phyloP scores from a whole-genome alignment of 2,888 invertebrate species.

The Megalurothrips usitatus region DNA sequence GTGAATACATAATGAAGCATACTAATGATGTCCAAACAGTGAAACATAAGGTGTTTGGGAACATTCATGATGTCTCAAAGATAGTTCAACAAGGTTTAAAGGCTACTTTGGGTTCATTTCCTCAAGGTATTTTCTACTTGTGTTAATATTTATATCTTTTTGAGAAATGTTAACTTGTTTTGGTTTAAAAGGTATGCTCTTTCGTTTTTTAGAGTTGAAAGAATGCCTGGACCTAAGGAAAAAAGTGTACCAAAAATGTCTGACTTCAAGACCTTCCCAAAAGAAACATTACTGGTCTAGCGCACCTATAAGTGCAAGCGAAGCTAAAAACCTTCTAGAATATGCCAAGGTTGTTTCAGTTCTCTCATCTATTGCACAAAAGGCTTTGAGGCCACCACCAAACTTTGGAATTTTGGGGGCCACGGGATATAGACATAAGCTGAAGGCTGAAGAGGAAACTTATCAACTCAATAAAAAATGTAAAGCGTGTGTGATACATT shows the following conservation, averaged over 20 bases:
- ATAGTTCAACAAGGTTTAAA: neutral
- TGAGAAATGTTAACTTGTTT: neutral
- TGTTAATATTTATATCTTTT: neutral
- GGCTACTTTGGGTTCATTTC: neutral
- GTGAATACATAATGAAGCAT: neutral
- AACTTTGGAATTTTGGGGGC: too few relatives aligned
- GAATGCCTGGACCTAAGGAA: too few relatives aligned
- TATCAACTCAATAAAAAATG: neutral
- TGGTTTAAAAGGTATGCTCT: neutral
- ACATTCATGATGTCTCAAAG: neutral
- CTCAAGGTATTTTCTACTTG: neutral
- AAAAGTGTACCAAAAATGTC: too few relatives aligned
- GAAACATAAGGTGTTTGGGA: neutral
- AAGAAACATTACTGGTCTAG: neutral
- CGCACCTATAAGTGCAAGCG: neutral
- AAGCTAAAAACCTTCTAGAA: neutral
- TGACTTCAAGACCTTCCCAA: too few relatives aligned
- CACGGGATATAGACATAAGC: too few relatives aligned
- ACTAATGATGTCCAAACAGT: neutral
- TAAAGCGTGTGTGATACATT: neutral
- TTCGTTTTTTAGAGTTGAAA: too few relatives aligned
- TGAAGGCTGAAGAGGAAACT: too few relatives aligned
- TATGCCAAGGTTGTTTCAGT: neutral
- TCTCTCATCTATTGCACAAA: neutral
- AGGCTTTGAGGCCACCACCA: neutral